Evolutionary conservation across 2,113 vertebrate genomes (phyloP), one percentile per base, ranked within the genome.

Genomic region (Podilymbus podiceps): DNA sequence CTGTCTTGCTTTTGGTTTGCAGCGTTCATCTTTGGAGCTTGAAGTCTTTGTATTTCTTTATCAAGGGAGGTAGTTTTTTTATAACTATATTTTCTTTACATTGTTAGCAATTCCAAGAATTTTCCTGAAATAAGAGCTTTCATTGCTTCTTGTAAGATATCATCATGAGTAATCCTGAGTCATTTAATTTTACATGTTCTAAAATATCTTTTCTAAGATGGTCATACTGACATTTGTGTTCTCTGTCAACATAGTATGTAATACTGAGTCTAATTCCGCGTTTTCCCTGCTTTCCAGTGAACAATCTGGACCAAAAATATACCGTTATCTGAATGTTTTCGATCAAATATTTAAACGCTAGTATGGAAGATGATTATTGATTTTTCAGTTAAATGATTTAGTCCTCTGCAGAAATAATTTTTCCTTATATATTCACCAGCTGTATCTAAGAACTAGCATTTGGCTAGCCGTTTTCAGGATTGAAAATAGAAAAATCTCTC

Each of bases 201-300:
- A 56, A 96, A 95, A 96, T 95, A 80, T 91, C 91, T 91, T 76
- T 72, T 91, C 71, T 83, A 50, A 91, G 91, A 88, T 93, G 96
- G 97, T 95, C 96, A 97, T 55, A 80, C 74, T 97, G 95, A 95
- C 91, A 92, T 96, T 96, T 95, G 80, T 92, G 91, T 92, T 96
- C 92, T 92, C 80, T 88, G 64, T 88, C 93, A 95, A 85, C 69
- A 64, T 3, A 91, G 73, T 53, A 35, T 86, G 91, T 86, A 91
- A 78, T 71, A 38, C 72, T 28, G 63, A 84, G 20, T 16, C n/a
- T 89, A 86, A 93, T 67, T 50, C 75, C 72, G 20, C 92, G 72
- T 74, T 85, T 81, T 93, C 82, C 71, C 46, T 59, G 73, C 30
- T 73, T 95, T 63, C 58, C 82, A 90, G 46, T 60, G 77, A 87